Evolutionary conservation across 2,888 invertebrate genomes (phyloP).

Genomic region (Philaethria dido): DNA sequence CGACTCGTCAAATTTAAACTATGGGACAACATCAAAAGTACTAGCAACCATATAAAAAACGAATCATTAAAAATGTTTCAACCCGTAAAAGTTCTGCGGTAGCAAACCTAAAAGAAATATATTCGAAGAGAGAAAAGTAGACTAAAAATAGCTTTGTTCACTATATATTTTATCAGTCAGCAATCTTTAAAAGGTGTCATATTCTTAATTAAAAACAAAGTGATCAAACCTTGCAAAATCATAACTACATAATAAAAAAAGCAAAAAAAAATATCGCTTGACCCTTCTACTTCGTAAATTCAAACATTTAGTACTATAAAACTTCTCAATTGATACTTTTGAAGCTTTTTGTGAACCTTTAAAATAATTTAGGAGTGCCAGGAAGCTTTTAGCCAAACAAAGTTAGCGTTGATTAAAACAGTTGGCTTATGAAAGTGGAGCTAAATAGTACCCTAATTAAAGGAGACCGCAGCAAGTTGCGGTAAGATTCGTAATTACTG

Average conservation of each 20-base stretch:
- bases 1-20: too few species aligned
- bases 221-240: too few species aligned
- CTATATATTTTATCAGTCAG: too few species aligned
- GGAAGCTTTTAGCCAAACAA: constrained; percentile 25
- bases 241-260: not conserved
- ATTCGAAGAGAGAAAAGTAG: too few species aligned
- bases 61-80: too few species aligned
- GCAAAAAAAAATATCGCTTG: not conserved
- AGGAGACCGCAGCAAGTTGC: constrained; percentile 45
- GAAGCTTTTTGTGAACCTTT: constrained; percentile 10
- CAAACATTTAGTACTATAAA: not conserved
- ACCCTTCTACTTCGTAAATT: not conserved
- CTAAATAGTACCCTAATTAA: constrained; percentile 48
- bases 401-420: constrained; percentile 51
- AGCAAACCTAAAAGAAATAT: too few species aligned
- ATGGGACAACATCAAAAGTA: too few species aligned
- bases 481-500: constrained; percentile 49
- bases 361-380: constrained; percentile 13
- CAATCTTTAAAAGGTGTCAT: too few species aligned
- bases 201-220: too few species aligned
- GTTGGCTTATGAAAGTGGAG: constrained; percentile 45
- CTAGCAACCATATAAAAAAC: too few species aligned
- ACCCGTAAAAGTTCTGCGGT: too few species aligned
- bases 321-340: not conserved
- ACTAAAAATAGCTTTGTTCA: too few species aligned